Percentiles rank a stretch among this genome's conserved stretches.
Evolutionary conservation across 2,888 invertebrate species (phyloP).

Genomic region (Gisinianus flammeolus): DNA sequence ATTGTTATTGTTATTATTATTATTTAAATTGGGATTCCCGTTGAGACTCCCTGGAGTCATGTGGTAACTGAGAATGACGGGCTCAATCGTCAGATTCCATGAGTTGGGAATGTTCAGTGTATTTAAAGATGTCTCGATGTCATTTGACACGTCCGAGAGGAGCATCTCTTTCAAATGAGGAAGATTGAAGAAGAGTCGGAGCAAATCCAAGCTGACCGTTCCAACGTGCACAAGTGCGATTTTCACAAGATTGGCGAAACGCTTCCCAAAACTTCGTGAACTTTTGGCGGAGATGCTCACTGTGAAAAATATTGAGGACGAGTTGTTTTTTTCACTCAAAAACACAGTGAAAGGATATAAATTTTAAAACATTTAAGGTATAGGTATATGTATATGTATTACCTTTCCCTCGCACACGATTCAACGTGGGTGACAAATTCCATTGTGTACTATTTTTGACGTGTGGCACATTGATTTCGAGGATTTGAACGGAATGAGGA

Average conservation of each 20-base stretch:
- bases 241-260: slow-evolving; percentile 1
- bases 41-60: not conserved
- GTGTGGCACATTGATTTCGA: slow-evolving; percentile 13
- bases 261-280: not conserved
- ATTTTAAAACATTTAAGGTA: too few species aligned
- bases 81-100: not conserved
- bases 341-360: not conserved
- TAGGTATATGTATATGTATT: too few species aligned
- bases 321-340: not conserved
- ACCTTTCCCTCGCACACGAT: slow-evolving; percentile 17
- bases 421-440: slow-evolving; percentile 26
- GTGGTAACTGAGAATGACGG: not conserved
- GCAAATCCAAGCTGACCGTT: not conserved
- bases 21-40: not conserved
- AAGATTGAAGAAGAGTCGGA: slow-evolving; percentile 6
- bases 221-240: slow-evolving; percentile 19
- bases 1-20: not conserved
- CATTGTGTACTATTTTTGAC: not conserved
- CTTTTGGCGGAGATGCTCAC: slow-evolving; percentile 20
- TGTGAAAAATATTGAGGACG: not conserved
- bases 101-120: not conserved
- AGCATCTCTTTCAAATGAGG: not conserved
- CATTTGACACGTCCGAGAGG: not conserved
- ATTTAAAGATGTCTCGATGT: not conserved
- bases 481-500: not conserved